Conservation (phyloP, 2,888 invertebrate genomes). For the Eustalomyia histrio region DNA sequence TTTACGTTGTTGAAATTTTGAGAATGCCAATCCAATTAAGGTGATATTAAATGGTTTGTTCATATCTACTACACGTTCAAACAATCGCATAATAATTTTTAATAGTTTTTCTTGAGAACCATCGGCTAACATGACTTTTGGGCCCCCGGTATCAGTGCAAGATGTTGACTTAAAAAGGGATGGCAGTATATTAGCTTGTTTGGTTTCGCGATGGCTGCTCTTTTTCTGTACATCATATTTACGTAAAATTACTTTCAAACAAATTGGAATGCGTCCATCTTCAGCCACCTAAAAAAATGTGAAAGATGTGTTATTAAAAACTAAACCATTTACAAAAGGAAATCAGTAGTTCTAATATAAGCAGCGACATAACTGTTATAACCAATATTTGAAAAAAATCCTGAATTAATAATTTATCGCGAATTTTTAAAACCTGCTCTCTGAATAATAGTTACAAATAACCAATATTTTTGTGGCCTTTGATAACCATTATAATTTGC, state of each 20-base stretch:
- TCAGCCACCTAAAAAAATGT: slow-evolving; percentile 80
- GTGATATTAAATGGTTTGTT: slow-evolving; percentile 89
- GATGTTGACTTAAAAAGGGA: slow-evolving; percentile 81
- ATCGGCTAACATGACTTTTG: slow-evolving; percentile 79
- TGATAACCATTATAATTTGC: no score
- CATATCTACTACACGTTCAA: slow-evolving; percentile 86
- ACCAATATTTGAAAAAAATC: no score
- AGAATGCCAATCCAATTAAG: slow-evolving; percentile 89
- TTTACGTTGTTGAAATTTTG: slow-evolving; percentile 87
- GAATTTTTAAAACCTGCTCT: no score
- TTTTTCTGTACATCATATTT: slow-evolving; percentile 85
- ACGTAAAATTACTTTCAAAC: slow-evolving; percentile 86
- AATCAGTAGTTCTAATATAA: no score
- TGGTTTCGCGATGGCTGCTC: slow-evolving; percentile 86
- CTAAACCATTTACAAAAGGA: no score
- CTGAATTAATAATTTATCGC: no score
- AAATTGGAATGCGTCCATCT: slow-evolving; percentile 89
- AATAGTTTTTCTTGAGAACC: slow-evolving; percentile 85
- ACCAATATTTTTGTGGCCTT: no score
- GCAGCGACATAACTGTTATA: no score
- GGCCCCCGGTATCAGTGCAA: slow-evolving; percentile 75
- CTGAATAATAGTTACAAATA: no score
- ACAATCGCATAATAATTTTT: slow-evolving; percentile 86
- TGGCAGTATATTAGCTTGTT: slow-evolving; percentile 87
- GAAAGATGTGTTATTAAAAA: no score